Percentiles rank a stretch among this genome's conserved stretches.
Evolutionary conservation across 2,113 vertebrate species (phyloP).

Genomic region (Sciurus niger): DNA sequence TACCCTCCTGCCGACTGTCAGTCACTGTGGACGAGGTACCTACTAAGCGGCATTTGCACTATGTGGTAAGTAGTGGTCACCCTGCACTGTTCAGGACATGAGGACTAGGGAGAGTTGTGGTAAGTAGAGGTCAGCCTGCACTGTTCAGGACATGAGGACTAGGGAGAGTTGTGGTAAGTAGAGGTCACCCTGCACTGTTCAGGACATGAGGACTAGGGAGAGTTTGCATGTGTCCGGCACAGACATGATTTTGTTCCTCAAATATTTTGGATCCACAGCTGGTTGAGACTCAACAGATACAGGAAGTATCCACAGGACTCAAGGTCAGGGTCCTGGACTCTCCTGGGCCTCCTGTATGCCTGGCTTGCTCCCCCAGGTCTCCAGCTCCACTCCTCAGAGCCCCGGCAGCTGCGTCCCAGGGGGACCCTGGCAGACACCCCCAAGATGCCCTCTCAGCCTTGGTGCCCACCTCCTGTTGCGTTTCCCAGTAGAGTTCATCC

Average conservation of each 20-base stretch:
- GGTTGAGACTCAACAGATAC: neutral
- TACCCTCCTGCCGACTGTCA: too few species aligned
- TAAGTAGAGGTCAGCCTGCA: too few species aligned
- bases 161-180: too few species aligned
- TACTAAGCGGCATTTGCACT: too few species aligned
- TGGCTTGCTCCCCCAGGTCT: accelerated
- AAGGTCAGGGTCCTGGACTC: too few species aligned
- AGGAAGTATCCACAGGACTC: neutral
- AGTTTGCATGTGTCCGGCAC: neutral
- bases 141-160: too few species aligned
- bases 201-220: neutral
- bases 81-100: too few species aligned
- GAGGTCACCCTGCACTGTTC: too few species aligned
- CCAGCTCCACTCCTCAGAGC: neutral
- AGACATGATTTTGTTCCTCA: neutral
- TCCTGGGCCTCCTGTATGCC: accelerated
- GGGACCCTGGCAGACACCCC: accelerated
- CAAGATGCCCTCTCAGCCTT: accelerated
- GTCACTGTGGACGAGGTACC: accelerated
- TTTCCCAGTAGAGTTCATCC: neutral
- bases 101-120: too few species aligned
- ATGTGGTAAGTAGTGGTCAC: too few species aligned
- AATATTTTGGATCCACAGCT: neutral
- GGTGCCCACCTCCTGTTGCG: accelerated
- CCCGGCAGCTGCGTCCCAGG: too few species aligned